Base-by-base conservation (phyloP, 1,140 invertebrate genomes). In the Schlechtendalia chinensis region DNA sequence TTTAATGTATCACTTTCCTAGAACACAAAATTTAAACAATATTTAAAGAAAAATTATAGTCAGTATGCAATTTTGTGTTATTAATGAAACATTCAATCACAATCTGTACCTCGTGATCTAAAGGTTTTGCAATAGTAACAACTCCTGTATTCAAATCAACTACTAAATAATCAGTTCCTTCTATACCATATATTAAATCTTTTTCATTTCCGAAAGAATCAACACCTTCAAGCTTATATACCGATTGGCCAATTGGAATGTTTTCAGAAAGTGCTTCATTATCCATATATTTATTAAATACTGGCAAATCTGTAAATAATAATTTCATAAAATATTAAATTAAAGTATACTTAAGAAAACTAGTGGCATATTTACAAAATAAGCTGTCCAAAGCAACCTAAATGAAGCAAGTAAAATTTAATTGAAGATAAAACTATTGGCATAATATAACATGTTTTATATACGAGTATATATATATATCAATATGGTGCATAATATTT, bases 131-230 rank as follows among this genome's bases (percentile, higher is more conserved):
- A 50, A 96, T 86, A 5, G 89, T 93, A 45, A 96, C 93, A 74
- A 91, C 89, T 19, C 94, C 94, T 0, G 91, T 92, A n/a, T 86
- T 86, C 12, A 90, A 87, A 87, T 96, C 89, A 1, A 95, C 94
- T 59, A 87, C 87, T 83, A 96, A 92, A 83, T 91, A 89, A 85
- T 95, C 93, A 5, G 93, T 94, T 10, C 93, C 92, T 77, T 91
- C 89, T 53, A 95, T 88, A 27, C 93, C 92, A 85, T 92, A 96
- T 83, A 88, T 87, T 71, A 92, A 87, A 8, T 87, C 85, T 16
- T 90, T 89, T 4, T 87, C 85, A 17, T 90, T 90, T 63, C 89
- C 91, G 85, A 95, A 93, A 3, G 94, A 94, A 88, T 96, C 94
- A 17, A 88, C 87, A 14, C 92, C 94, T 84, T 92, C 89, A 59